Conservation (phyloP, 2,113 vertebrate genomes). For the Malaclemys terrapin region DNA sequence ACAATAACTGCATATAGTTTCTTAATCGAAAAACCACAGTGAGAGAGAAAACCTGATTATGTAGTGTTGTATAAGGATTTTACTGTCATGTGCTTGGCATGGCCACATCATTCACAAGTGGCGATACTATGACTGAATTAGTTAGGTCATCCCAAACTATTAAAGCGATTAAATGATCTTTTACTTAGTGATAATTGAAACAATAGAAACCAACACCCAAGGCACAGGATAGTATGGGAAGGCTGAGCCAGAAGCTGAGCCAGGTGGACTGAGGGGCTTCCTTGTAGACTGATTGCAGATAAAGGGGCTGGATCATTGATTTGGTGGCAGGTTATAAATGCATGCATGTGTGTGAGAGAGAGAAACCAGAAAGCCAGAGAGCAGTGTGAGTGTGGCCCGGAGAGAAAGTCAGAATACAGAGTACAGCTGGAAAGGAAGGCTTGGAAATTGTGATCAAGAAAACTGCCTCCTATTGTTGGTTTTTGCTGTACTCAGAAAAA, state of each 20-base stretch:
- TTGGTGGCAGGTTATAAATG: not conserved
- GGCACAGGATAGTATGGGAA: not conserved
- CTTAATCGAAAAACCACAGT: not conserved
- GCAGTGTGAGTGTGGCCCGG: too few species aligned
- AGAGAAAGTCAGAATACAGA: too few species aligned
- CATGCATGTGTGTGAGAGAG: too few species aligned
- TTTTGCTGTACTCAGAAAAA: too few species aligned
- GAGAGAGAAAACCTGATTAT: not conserved
- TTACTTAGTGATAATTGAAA: not conserved
- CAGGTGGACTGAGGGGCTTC: not conserved
- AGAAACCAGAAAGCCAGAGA: too few species aligned
- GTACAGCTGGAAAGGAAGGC: too few species aligned
- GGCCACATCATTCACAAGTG: not conserved
- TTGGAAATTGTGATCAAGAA: too few species aligned
- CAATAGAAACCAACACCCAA: not conserved
- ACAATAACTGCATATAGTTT: not conserved
- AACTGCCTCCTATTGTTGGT: too few species aligned
- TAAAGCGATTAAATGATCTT: not conserved
- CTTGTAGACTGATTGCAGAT: too few species aligned
- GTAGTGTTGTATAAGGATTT: not conserved
- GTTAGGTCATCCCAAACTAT: not conserved
- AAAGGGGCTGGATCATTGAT: too few species aligned
- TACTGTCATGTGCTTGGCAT: not conserved
- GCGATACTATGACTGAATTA: accelerated
- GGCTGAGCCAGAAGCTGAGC: not conserved